A percentile compares a stretch with the other conserved stretches of the same genome.
Conservation (phyloP, 2,113 vertebrate genomes). For the Etia nguti region DNA sequence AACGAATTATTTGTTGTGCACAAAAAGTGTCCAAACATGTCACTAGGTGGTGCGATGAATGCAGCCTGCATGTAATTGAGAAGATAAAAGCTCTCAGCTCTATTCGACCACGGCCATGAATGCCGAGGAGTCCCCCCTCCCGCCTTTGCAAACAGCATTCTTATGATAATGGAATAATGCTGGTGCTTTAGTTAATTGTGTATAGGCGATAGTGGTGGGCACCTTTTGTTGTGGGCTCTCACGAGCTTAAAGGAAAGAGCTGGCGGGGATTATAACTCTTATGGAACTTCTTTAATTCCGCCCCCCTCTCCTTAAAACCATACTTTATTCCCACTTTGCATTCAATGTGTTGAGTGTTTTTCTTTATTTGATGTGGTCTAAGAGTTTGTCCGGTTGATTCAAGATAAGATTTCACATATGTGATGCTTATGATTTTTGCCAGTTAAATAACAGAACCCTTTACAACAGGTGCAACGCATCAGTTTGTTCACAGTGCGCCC, state of each 20-base stretch:
- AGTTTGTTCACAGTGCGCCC: neutral
- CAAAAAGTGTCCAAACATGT: constrained; percentile 50
- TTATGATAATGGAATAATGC: constrained; percentile 77
- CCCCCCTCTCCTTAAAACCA: neutral
- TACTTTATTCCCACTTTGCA: constrained; percentile 20
- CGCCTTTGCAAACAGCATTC: constrained; percentile 69
- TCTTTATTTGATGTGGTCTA: neutral
- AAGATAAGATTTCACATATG: neutral
- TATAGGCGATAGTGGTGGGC: constrained; percentile 66
- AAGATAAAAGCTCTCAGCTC: constrained; percentile 64
- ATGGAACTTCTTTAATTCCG: constrained; percentile 29
- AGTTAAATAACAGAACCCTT: neutral
- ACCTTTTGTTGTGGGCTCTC: constrained; percentile 70
- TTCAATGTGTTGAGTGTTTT: constrained; percentile 25
- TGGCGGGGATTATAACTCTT: constrained; percentile 60
- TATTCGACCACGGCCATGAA: constrained; percentile 52
- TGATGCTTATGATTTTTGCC: neutral
- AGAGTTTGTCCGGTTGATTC: neutral
- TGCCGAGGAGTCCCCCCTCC: constrained; percentile 52
- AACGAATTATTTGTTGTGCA: constrained; percentile 27
- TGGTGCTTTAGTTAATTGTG: constrained; percentile 74
- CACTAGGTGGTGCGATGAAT: constrained; percentile 48
- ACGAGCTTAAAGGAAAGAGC: constrained; percentile 54
- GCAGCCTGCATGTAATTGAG: constrained; percentile 57
- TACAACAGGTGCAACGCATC: neutral